These are phyloP conservation scores for Drosophila greeni DNA, from an alignment of 2,888 invertebrate genomes.

Conservation along the genomic window DNA sequence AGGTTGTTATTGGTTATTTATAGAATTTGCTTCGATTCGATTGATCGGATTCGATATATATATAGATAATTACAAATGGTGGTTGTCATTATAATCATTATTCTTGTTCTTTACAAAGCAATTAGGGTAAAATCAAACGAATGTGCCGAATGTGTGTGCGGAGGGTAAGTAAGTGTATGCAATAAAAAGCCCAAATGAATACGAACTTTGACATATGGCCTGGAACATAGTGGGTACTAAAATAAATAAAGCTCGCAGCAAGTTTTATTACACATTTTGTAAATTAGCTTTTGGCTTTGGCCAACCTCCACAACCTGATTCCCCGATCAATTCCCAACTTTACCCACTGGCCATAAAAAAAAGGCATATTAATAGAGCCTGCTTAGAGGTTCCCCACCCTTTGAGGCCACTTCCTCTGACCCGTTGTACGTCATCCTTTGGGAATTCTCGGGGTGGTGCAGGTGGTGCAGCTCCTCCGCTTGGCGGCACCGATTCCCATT, in stretches of 20 bases:
- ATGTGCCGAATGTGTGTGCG: slow-evolving; percentile 3
- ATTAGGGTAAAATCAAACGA: slow-evolving; percentile 36
- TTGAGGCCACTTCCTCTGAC: slow-evolving; percentile 25
- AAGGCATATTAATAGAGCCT: slow-evolving; percentile 31
- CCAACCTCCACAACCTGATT: slow-evolving; percentile 1
- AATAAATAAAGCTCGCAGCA: slow-evolving; percentile 35
- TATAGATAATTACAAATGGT: slow-evolving; percentile 34
- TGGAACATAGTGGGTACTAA: slow-evolving; percentile 27
- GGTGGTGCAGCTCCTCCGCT: slow-evolving; percentile 20
- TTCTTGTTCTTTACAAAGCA: slow-evolving; percentile 30
- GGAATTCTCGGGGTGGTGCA: slow-evolving; percentile 15
- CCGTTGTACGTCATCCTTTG: slow-evolving; percentile 46
- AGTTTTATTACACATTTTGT: slow-evolving; percentile 58
- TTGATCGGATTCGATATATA: slow-evolving; percentile 29
- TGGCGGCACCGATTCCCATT: slow-evolving; percentile 48
- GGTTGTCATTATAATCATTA: slow-evolving; percentile 30
- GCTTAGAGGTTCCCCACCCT: slow-evolving; percentile 3
- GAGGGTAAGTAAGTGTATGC: neutral
- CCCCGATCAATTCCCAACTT: slow-evolving; percentile 16
- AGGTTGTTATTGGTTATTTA: slow-evolving; percentile 25
- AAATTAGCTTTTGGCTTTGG: slow-evolving; percentile 56
- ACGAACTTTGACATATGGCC: slow-evolving; percentile 38
- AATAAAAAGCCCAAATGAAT: slow-evolving; percentile 35
- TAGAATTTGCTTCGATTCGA: slow-evolving; percentile 38
- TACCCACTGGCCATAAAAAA: slow-evolving; percentile 17